These are phyloP conservation scores for Discoglossus pictus DNA, from an alignment of 2,797 vertebrate genomes.

Conservation along the genomic window DNA sequence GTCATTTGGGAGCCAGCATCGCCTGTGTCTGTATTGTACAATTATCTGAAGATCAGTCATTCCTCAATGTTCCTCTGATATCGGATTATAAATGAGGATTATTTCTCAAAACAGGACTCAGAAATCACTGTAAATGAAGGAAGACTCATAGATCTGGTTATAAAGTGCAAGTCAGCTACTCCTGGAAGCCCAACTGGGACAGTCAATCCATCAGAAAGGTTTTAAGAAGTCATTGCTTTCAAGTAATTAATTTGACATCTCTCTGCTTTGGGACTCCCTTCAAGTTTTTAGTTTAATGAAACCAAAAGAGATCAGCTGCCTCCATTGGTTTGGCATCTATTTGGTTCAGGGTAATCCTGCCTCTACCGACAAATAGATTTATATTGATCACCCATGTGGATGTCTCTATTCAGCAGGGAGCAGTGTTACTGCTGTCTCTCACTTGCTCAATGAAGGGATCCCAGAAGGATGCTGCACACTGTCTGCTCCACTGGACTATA, in stretches of 20 bases:
- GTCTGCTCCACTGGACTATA: conserved; percentile 14
- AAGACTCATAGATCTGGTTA: conserved; percentile 6
- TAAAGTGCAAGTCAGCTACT: conserved; percentile 40
- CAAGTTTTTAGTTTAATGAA: conserved; percentile 38
- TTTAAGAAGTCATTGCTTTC: conserved; percentile 48
- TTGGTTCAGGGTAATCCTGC: conserved; percentile 32
- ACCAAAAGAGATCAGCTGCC: conserved; percentile 5
- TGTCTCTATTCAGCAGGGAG: conserved; percentile 10
- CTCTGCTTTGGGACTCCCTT: conserved; percentile 33
- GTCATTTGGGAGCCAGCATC: too few relatives aligned
- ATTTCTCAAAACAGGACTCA: background rate
- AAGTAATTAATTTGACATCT: conserved; percentile 47
- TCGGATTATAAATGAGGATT: background rate
- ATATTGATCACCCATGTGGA: conserved; percentile 35
- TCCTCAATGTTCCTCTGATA: too few relatives aligned
- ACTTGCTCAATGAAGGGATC: conserved; percentile 14
- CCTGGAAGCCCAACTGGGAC: conserved; percentile 18
- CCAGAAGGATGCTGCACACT: conserved; percentile 6
- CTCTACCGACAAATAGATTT: conserved; percentile 30
- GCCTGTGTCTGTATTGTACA: too few relatives aligned
- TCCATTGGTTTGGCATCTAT: conserved; percentile 46
- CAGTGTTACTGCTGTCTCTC: background rate
- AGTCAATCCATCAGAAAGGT: conserved; percentile 34
- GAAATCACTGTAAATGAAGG: background rate
- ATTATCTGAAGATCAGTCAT: too few relatives aligned